Base-by-base conservation (phyloP, 2,797 vertebrate species). In the Falco columbarius region DNA sequence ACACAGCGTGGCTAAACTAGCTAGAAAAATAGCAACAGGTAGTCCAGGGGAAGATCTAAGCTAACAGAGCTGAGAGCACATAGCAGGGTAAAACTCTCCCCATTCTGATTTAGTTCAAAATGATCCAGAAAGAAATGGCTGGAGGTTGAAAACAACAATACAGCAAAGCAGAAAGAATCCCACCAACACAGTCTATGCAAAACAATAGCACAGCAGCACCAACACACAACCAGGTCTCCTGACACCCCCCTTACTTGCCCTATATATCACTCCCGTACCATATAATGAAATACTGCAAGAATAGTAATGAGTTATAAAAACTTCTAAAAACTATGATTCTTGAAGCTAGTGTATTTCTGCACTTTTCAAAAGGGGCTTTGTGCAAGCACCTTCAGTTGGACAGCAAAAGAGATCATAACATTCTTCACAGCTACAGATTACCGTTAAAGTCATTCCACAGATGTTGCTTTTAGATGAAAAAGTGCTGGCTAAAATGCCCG, bases 341-440 rank as follows among this genome's bases (percentile, higher is more conserved):
- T 70, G 44, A 34, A 62, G 38, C 7, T 18, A 52, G 30, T 1
- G 15, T 2, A 7, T 38, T 52, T 52, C 72, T 93, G 72, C 29
- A 2, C 54, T 74, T 27, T 16, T 44, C 61, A 58, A 20, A 61
- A 26, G 52, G 40, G 19, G 21, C 32, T 96, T 23, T 36, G 49
- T 14, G 36, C 58, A 65, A 66, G 26, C 12, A 12, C 81, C 77
- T 73, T 27, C 63, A 76, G 66, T 4, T 3, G 51, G 68, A 76
- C 70, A 58, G 83, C 63, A 59, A 72, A 14, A 3, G n/a, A 26
- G 27, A 55, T 5, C 3, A 0, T 4, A 2, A 26, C 24, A 1
- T 38, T 22, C 27, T 13, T 24, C 71, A 24, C 46, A 29, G 85
- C 74, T n/a, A 73, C 71, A 5, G 6, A 40, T 23, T 7, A 4